phyloP scores from a whole-genome alignment of 2,888 invertebrate species.

The Siphonodentalium dalli region DNA sequence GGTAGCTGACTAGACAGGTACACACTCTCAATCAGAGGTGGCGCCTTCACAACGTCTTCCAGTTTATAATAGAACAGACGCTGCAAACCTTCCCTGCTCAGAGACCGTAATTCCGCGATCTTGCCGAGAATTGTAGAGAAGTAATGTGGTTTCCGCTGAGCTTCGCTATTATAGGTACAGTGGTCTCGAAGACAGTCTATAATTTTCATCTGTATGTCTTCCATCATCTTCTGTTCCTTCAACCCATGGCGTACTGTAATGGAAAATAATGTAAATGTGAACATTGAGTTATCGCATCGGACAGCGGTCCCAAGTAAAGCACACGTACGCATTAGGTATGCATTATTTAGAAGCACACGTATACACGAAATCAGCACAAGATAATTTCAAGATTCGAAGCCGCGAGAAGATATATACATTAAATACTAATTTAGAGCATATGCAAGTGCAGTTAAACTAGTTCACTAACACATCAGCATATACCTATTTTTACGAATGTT shows the following conservation, averaged over 20 bases:
- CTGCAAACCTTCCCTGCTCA: slow-evolving; percentile 92
- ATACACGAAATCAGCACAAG: no score
- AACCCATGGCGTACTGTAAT: slow-evolving; percentile 88
- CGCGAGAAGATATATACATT: no score
- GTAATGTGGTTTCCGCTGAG: slow-evolving; percentile 89
- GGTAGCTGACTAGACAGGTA: slow-evolving; percentile 89
- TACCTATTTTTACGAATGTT: no score
- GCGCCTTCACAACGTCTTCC: slow-evolving; percentile 89
- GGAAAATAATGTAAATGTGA: not conserved
- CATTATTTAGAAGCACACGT: no score
- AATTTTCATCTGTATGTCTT: slow-evolving; percentile 95
- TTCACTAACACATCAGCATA: no score
- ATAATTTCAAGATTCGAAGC: no score
- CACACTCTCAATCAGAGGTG: slow-evolving; percentile 93
- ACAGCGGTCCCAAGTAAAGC: no score
- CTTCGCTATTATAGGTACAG: slow-evolving; percentile 89
- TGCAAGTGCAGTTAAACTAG: no score
- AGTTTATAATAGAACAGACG: slow-evolving; percentile 92
- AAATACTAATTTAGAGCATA: no score
- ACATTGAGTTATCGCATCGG: not conserved
- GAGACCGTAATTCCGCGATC: slow-evolving; percentile 88
- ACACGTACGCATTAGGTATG: no score
- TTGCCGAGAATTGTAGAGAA: slow-evolving; percentile 92
- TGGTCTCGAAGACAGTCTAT: slow-evolving; percentile 94
- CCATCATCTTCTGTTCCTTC: slow-evolving; percentile 89